A percentile compares a stretch with the other conserved stretches of the same genome.
Evolutionary conservation across 1,140 invertebrate genomes (phyloP).

Genomic region (Linepithema humile): DNA sequence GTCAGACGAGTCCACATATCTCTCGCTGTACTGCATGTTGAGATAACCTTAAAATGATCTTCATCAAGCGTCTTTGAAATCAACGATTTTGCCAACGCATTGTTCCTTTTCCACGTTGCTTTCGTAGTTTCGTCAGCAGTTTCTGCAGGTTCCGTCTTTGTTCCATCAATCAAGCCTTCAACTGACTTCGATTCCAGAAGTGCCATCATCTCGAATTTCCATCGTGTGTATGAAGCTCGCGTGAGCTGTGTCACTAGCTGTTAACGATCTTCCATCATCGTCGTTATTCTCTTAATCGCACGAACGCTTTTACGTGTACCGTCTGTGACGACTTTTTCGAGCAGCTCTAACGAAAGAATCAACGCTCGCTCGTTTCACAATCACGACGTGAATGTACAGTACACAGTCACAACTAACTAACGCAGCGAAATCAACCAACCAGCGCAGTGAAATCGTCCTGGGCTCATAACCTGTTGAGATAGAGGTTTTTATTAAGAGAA

Average conservation of each 20-base stretch:
- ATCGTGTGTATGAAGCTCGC: not conserved
- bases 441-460: no score
- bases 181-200: not conserved
- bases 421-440: no score
- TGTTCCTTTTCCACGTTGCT: not conserved
- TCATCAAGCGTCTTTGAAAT: slow-evolving; percentile 8
- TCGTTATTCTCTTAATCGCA: not conserved
- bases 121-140: not conserved
- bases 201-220: not conserved
- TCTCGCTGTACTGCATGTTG: not conserved
- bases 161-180: slow-evolving; percentile 1
- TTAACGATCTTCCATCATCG: slow-evolving; percentile 12
- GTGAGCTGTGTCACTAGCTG: not conserved
- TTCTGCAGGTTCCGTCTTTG: not conserved
- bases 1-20: not conserved
- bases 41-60: slow-evolving; percentile 7
- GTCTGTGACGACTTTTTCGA: no score
- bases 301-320: no score
- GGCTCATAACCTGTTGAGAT: no score
- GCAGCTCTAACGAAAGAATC: no score
- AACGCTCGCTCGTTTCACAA: no score
- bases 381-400: no score
- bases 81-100: not conserved
- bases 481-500: no score
- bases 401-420: no score